These are phyloP conservation scores for Crenichthys baileyi DNA, from an alignment of 2,797 vertebrate genomes.

Conservation along the genomic window DNA sequence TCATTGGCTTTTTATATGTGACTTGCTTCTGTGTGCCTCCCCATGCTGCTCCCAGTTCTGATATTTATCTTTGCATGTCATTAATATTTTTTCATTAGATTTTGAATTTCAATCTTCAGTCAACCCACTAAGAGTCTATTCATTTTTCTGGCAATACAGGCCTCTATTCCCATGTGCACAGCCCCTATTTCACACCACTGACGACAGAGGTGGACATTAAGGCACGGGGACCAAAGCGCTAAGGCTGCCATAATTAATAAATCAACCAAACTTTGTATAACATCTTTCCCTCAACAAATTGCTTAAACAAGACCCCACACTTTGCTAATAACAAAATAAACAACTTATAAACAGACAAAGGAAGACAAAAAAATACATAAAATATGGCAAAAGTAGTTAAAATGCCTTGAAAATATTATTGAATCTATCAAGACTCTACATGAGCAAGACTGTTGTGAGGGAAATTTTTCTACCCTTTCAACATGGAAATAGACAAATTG, in stretches of 20 bases:
- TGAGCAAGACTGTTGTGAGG: too few species aligned
- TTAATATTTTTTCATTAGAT: conserved; percentile 75
- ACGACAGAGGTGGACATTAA: conserved; percentile 26
- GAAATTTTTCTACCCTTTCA: background rate
- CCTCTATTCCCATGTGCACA: conserved; percentile 27
- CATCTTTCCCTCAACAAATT: background rate
- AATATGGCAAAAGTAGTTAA: background rate
- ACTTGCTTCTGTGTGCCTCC: conserved; percentile 73
- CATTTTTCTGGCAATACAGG: conserved; percentile 17
- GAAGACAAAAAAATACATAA: background rate
- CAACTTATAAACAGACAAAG: background rate
- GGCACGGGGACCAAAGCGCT: conserved; percentile 27
- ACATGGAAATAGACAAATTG: background rate
- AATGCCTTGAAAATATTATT: background rate
- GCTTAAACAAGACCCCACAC: background rate
- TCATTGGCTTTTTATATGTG: conserved; percentile 78
- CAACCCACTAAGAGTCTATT: conserved; percentile 22
- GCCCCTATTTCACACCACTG: conserved; percentile 16
- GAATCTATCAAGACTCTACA: too few species aligned
- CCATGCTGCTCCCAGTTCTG: conserved; percentile 55
- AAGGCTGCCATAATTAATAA: conserved; percentile 2
- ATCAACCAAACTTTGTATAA: conserved; percentile 1
- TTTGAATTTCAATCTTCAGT: conserved; percentile 58
- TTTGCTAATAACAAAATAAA: background rate
- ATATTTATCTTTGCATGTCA: conserved; percentile 78